Percentiles rank a stretch among this genome's conserved stretches.
phyloP scores from a whole-genome alignment of 2,113 vertebrate genomes.

The Muntiacus reevesi region DNA sequence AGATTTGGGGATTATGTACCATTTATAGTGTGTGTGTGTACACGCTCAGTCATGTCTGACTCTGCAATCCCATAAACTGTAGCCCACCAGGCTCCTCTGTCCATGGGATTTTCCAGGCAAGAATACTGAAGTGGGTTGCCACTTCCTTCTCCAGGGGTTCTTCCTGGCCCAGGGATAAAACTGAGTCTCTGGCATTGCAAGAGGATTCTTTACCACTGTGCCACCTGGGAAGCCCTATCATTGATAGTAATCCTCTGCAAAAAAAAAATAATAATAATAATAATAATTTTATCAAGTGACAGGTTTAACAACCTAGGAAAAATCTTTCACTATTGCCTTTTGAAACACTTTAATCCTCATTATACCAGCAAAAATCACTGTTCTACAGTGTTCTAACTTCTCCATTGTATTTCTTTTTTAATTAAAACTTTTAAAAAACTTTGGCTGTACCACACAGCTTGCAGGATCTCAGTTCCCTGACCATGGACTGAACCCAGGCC shows the following conservation, averaged over 20 bases:
- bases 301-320: not conserved
- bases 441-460: not conserved
- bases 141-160: not conserved
- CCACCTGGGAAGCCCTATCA: not conserved
- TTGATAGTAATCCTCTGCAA: not conserved
- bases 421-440: not conserved
- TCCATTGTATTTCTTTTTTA: not conserved
- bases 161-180: not conserved
- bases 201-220: not conserved
- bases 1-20: not conserved
- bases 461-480: not conserved
- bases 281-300: not conserved
- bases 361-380: not conserved
- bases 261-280: not conserved
- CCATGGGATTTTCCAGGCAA: not conserved
- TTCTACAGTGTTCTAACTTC: not conserved
- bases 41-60: not conserved
- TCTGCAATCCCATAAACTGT: not conserved
- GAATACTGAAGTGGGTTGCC: not conserved
- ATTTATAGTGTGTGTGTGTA: not conserved
- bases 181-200: fast-evolving
- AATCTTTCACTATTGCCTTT: not conserved
- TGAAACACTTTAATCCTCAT: not conserved
- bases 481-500: not conserved
- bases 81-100: not conserved